phyloP scores from a whole-genome alignment of 1,140 invertebrate genomes.

The Drosophila pachea region DNA sequence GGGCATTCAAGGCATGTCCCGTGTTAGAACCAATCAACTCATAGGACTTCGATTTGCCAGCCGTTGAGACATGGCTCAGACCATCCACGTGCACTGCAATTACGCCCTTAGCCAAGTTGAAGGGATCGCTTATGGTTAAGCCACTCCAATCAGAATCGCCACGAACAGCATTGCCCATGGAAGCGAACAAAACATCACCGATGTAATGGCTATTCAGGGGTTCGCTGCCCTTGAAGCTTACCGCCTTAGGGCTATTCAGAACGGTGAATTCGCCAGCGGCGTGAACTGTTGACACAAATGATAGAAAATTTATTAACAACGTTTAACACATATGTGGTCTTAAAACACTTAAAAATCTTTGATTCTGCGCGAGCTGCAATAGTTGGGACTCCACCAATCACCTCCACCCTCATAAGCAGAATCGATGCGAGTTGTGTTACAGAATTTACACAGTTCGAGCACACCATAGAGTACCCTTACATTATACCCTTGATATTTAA shows the following conservation, averaged over 20 bases:
- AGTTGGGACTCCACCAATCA: slow-evolving; percentile 3
- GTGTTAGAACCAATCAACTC: slow-evolving; percentile 54
- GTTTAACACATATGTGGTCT: not conserved
- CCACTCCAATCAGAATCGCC: slow-evolving; percentile 84
- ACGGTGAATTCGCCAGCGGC: slow-evolving; percentile 85
- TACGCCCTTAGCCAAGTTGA: slow-evolving; percentile 87
- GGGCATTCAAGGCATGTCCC: slow-evolving; percentile 49
- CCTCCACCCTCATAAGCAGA: slow-evolving; percentile 26
- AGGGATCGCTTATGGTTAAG: slow-evolving; percentile 85
- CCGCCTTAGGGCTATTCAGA: slow-evolving; percentile 83
- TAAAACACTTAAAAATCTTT: not conserved
- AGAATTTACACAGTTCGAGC: slow-evolving; percentile 14
- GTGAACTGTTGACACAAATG: slow-evolving; percentile 79
- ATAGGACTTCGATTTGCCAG: slow-evolving; percentile 69
- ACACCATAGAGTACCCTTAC: not conserved
- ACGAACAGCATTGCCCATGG: slow-evolving; percentile 84
- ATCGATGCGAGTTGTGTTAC: slow-evolving; percentile 35
- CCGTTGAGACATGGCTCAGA: slow-evolving; percentile 80
- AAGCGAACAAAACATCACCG: slow-evolving; percentile 86
- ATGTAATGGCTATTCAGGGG: slow-evolving; percentile 82
- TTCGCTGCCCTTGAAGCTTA: slow-evolving; percentile 84
- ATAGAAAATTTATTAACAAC: slow-evolving; percentile 24
- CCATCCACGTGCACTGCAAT: slow-evolving; percentile 88
- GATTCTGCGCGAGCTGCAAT: slow-evolving; percentile 56
- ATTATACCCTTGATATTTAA: not conserved